Evolutionary conservation across 1,140 invertebrate genomes (phyloP).

Genomic region (Listronotus oregonensis): DNA sequence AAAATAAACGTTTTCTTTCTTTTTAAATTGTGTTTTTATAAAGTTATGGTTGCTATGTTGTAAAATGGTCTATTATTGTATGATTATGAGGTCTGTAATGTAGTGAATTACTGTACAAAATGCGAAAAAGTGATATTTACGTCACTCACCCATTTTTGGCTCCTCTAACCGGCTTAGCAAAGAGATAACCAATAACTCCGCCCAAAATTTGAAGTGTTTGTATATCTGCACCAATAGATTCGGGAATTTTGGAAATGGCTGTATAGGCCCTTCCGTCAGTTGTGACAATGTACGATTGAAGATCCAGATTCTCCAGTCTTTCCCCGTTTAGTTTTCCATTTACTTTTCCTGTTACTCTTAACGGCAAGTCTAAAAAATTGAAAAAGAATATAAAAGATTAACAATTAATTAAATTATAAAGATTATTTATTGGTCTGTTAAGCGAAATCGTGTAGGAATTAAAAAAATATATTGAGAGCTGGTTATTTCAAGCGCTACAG

Average conservation of each 20-base stretch:
- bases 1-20: too few species aligned
- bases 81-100: too few species aligned
- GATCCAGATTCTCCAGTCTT: conserved; percentile 74
- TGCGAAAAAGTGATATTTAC: too few species aligned
- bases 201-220: conserved; percentile 81
- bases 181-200: conserved; percentile 87
- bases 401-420: too few species aligned
- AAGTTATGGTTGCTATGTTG: too few species aligned
- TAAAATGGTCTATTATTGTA: too few species aligned
- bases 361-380: conserved; percentile 67
- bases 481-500: too few species aligned
- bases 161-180: conserved; percentile 76
- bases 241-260: conserved; percentile 79
- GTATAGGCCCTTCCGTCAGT: conserved; percentile 89
- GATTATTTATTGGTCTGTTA: too few species aligned
- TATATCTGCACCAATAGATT: conserved; percentile 74
- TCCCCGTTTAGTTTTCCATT: conserved; percentile 79
- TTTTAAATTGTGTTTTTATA: too few species aligned
- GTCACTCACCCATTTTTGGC: conserved; percentile 72
- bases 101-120: too few species aligned
- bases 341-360: conserved; percentile 85
- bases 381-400: conserved; percentile 7
- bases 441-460: too few species aligned
- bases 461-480: too few species aligned
- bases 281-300: conserved; percentile 91